Percentiles rank a stretch among this genome's conserved stretches.
phyloP scores from a whole-genome alignment of 2,113 vertebrate species.

The Barbus barbus region DNA sequence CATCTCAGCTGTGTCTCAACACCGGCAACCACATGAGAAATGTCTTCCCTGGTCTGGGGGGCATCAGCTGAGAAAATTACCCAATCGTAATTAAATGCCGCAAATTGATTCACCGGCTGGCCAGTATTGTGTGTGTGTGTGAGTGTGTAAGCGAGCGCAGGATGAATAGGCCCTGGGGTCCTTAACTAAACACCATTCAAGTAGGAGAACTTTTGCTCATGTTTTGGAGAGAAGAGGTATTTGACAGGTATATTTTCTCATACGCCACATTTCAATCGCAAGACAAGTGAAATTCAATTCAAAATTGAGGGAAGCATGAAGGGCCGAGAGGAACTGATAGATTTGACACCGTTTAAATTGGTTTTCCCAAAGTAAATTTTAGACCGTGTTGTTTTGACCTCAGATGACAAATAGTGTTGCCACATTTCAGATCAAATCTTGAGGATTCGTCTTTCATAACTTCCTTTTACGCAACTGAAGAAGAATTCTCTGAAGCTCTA shows the following conservation, averaged over 20 bases:
- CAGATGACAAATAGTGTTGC: background rate
- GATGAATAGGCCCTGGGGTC: constrained; percentile 44
- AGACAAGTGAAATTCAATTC: constrained; percentile 22
- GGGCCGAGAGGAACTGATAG: background rate
- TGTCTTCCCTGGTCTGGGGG: constrained; percentile 27
- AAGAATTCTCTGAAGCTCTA: background rate
- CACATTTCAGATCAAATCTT: constrained; percentile 17
- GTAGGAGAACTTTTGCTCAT: constrained; percentile 31
- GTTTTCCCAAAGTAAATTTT: background rate
- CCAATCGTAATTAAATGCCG: constrained; percentile 53
- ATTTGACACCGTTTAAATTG: constrained; percentile 17
- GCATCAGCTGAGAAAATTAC: constrained; percentile 51
- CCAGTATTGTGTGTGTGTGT: background rate
- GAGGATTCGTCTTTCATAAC: background rate
- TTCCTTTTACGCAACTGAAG: background rate
- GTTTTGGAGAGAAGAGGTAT: background rate
- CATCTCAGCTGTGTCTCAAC: constrained; percentile 25
- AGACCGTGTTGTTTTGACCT: constrained; percentile 21
- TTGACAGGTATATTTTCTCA: constrained; percentile 13
- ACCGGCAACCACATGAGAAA: constrained; percentile 22
- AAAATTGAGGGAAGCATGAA: background rate
- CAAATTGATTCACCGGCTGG: constrained; percentile 53
- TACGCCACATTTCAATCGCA: background rate
- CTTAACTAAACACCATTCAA: constrained; percentile 43
- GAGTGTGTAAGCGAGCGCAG: background rate